Percentiles rank a stretch among this genome's conserved stretches.
Conservation (phyloP, 2,888 invertebrate genomes). For the Cotesia congregata region DNA sequence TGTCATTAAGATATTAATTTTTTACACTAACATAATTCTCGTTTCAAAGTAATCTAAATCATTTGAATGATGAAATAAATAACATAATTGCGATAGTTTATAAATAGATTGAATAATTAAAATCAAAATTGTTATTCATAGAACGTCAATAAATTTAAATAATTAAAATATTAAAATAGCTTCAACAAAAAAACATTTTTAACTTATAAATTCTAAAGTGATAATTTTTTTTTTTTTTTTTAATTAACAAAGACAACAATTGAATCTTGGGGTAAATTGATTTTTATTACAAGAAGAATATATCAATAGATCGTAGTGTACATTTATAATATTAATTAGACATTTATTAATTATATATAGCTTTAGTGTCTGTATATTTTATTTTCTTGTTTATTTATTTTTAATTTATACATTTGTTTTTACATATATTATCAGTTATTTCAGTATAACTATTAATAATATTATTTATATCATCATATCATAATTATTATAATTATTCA, state of each 20-base stretch:
- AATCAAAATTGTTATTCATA: neutral
- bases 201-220: neutral
- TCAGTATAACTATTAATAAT: neutral
- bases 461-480: conserved; percentile 46
- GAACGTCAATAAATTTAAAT: neutral
- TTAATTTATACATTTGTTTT: neutral
- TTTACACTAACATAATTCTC: neutral
- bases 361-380: conserved; percentile 22
- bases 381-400: neutral
- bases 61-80: neutral
- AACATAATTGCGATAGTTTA: neutral
- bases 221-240: neutral
- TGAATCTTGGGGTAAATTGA: neutral
- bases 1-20: neutral
- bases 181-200: too few species aligned
- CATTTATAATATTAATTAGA: conserved; percentile 27
- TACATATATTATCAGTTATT: conserved; percentile 1
- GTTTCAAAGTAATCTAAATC: neutral
- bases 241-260: neutral
- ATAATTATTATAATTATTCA: conserved; percentile 60
- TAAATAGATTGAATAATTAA: neutral
- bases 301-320: conserved; percentile 26
- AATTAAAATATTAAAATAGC: neutral
- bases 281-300: conserved; percentile 45
- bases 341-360: conserved; percentile 39